Conservation (phyloP, 1,140 invertebrate species). For the Drosophila grimshawi region DNA sequence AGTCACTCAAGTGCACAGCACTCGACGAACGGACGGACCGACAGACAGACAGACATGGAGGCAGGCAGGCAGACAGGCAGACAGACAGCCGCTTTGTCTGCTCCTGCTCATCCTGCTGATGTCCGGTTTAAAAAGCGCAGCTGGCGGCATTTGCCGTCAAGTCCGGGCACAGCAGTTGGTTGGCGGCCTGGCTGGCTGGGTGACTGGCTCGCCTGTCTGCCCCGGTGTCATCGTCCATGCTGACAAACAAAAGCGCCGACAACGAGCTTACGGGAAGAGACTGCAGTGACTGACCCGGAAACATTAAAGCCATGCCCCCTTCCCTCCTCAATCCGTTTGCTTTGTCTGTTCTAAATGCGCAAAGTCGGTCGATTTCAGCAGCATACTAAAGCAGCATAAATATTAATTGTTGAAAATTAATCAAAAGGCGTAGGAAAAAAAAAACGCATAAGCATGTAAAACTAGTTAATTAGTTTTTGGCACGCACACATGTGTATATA, state of each 20-base stretch:
- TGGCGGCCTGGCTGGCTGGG: conserved; percentile 6
- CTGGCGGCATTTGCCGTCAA: conserved; percentile 58
- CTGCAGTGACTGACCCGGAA: conserved; percentile 80
- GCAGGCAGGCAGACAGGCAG: conserved; percentile 28
- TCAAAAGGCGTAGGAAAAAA: conserved; percentile 58
- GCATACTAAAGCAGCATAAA: conserved; percentile 72
- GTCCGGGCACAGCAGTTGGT: conserved; percentile 24
- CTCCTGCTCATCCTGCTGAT: conserved; percentile 24
- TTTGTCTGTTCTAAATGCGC: conserved; percentile 71
- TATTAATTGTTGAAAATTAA: conserved; percentile 79
- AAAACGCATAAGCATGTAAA: conserved; percentile 59
- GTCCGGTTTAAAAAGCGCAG: conserved; percentile 73
- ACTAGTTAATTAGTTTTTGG: conserved; percentile 79
- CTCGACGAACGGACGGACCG: conserved; percentile 29
- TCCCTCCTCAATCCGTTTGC: conserved; percentile 18
- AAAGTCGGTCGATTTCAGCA: conserved; percentile 38
- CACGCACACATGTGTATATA: conserved; percentile 47
- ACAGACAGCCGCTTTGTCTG: conserved; percentile 57
- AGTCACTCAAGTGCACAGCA: conserved; percentile 78
- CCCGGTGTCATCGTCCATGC: conserved; percentile 76
- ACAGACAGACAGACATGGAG: no score
- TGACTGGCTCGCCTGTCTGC: conserved; percentile 23
- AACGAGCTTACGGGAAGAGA: conserved; percentile 81
- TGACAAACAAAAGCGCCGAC: conserved; percentile 81
- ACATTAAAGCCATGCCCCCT: conserved; percentile 61